phyloP scores from a whole-genome alignment of 1,140 invertebrate genomes.

The Drosophila pectinifera region DNA sequence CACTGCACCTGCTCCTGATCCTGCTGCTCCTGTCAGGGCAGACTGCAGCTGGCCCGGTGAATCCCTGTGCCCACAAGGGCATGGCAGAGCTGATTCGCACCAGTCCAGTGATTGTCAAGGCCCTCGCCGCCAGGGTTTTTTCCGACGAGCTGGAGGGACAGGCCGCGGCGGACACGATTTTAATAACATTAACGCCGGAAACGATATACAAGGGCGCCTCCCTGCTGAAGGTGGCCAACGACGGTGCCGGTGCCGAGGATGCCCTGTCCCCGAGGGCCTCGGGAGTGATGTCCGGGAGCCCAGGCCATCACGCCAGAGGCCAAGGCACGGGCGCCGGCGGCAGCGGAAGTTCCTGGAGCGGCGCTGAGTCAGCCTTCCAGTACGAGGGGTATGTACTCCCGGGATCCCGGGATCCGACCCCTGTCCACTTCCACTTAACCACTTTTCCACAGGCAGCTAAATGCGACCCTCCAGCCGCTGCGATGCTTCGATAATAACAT shows the following conservation, averaged over 20 bases:
- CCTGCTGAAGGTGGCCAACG: constrained; percentile 72
- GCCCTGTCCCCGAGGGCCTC: constrained; percentile 17
- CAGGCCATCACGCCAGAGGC: constrained; percentile 14
- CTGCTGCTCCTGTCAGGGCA: constrained; percentile 31
- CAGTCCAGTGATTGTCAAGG: constrained; percentile 83
- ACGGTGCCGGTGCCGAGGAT: constrained; percentile 21
- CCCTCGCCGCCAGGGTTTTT: constrained; percentile 77
- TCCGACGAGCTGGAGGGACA: constrained; percentile 49
- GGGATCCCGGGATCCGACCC: too few relatives aligned
- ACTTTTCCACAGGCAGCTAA: constrained; percentile 65
- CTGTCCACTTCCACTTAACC: constrained; percentile 3
- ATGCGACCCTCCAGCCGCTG: constrained; percentile 79
- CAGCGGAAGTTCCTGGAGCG: constrained; percentile 45
- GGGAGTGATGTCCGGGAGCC: constrained; percentile 19
- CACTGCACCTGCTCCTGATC: constrained; percentile 23
- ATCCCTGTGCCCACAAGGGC: constrained; percentile 77
- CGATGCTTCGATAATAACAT: constrained; percentile 80
- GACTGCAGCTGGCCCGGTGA: constrained; percentile 31
- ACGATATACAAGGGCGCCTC: constrained; percentile 85
- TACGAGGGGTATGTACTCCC: constrained; percentile 78
- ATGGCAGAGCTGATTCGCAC: constrained; percentile 79
- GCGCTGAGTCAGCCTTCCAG: constrained; percentile 69
- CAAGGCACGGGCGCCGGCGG: constrained; percentile 14
- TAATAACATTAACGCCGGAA: constrained; percentile 85
- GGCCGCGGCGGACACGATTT: constrained; percentile 50